These are phyloP conservation scores for Drosophila azteca DNA, from an alignment of 1,140 invertebrate species.

Conservation along the genomic window DNA sequence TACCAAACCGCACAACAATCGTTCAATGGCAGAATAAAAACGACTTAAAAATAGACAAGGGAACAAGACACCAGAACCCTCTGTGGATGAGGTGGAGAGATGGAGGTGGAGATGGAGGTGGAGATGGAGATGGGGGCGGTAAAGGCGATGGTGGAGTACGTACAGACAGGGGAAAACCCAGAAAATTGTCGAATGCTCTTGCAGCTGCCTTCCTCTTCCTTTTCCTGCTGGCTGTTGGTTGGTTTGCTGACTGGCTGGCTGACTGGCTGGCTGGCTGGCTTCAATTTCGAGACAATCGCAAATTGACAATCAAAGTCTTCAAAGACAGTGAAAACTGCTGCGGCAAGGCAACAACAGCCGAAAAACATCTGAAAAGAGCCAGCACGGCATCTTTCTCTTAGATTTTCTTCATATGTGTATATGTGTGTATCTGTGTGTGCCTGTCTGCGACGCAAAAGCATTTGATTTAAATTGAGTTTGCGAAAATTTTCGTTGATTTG, in stretches of 20 bases:
- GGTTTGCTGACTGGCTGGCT: slow-evolving; percentile 21
- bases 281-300: slow-evolving; percentile 82
- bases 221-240: slow-evolving; percentile 13
- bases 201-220: slow-evolving; percentile 30
- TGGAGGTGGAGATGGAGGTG: no score
- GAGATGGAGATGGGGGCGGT: no score
- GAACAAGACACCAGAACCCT: slow-evolving; percentile 65
- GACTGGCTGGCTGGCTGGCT: slow-evolving; percentile 52
- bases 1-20: slow-evolving; percentile 80
- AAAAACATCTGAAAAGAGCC: slow-evolving; percentile 66
- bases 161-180: slow-evolving; percentile 11
- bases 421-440: slow-evolving; percentile 23
- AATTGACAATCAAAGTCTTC: slow-evolving; percentile 82
- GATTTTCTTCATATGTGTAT: slow-evolving; percentile 35
- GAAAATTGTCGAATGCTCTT: slow-evolving; percentile 51
- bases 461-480: slow-evolving; percentile 82
- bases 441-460: slow-evolving; percentile 73
- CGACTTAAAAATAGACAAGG: slow-evolving; percentile 80
- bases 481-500: slow-evolving; percentile 80
- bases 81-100: slow-evolving; percentile 12
- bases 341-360: slow-evolving; percentile 56
- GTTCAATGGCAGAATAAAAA: slow-evolving; percentile 79
- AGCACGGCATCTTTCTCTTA: slow-evolving; percentile 69
- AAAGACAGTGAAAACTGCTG: slow-evolving; percentile 82
- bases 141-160: not conserved